Evolutionary conservation across 1,140 invertebrate genomes (phyloP).

Genomic region (Tribolium castaneum): DNA sequence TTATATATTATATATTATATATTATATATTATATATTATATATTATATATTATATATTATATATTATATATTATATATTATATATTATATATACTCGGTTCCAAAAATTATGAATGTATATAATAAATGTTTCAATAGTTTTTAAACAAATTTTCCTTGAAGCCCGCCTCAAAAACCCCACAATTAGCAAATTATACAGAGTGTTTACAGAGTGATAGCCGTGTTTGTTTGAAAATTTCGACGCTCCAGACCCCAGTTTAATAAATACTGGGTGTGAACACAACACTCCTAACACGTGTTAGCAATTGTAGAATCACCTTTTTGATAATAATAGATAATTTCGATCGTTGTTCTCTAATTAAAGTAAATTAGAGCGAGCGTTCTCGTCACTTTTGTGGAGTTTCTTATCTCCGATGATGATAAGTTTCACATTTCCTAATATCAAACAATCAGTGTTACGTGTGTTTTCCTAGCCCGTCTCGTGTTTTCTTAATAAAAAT

Average conservation of each 20-base stretch:
- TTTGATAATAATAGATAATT: constrained; percentile 22
- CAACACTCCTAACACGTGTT: not conserved
- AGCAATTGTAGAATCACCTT: not conserved
- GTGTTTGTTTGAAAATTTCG: too few species aligned
- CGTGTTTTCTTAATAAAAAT: not conserved
- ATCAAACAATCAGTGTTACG: constrained; percentile 23
- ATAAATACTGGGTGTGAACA: too few species aligned
- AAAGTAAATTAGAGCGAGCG: not conserved
- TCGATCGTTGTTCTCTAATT: not conserved
- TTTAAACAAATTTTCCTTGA: not conserved
- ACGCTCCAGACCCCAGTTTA: not conserved
- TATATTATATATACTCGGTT: not conserved
- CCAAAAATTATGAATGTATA: constrained; percentile 14
- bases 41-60: too few species aligned
- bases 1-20: too few species aligned
- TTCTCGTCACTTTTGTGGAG: not conserved
- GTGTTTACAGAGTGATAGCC: not conserved
- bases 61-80: too few species aligned
- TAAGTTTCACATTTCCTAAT: constrained; percentile 21
- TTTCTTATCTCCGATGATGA: constrained; percentile 29
- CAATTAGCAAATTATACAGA: not conserved
- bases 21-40: too few species aligned
- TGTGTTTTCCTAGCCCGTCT: constrained; percentile 1
- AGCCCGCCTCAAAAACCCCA: not conserved
- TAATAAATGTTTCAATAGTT: constrained; percentile 36